phyloP scores from a whole-genome alignment of 2,888 invertebrate species.

The Onchidella celtica region DNA sequence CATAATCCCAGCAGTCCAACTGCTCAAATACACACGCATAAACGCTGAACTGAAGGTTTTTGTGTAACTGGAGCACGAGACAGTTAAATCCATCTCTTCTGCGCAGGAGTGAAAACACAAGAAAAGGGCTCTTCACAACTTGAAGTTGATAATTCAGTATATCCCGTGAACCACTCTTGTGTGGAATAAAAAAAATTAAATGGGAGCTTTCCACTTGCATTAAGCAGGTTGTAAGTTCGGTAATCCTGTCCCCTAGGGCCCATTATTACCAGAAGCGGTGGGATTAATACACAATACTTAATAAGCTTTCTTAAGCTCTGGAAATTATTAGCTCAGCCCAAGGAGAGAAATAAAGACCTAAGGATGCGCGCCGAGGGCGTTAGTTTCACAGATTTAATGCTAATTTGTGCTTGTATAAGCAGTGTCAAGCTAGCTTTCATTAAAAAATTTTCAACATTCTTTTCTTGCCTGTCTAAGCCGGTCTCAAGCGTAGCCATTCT shows the following conservation, averaged over 20 bases:
- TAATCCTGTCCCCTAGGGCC: slow-evolving; percentile 10
- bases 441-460: slow-evolving; percentile 4
- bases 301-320: slow-evolving; percentile 37
- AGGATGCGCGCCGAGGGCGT: slow-evolving; percentile 4
- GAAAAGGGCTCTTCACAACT: background rate
- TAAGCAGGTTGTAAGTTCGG: background rate
- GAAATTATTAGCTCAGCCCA: slow-evolving; percentile 24
- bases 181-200: slow-evolving; percentile 12
- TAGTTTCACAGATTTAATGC: no score
- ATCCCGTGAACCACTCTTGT: slow-evolving; percentile 8
- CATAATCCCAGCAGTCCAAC: background rate
- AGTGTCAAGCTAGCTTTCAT: slow-evolving; percentile 36
- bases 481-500: no score
- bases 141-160: slow-evolving; percentile 15
- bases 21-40: background rate
- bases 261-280: background rate
- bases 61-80: background rate
- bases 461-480: background rate
- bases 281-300: slow-evolving; percentile 33
- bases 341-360: background rate
- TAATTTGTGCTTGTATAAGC: slow-evolving; percentile 13
- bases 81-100: background rate
- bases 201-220: slow-evolving; percentile 7
- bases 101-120: background rate
- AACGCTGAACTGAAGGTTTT: background rate